Evolutionary conservation across 2,888 invertebrate species (phyloP).

Genomic region (Alcis repandata): DNA sequence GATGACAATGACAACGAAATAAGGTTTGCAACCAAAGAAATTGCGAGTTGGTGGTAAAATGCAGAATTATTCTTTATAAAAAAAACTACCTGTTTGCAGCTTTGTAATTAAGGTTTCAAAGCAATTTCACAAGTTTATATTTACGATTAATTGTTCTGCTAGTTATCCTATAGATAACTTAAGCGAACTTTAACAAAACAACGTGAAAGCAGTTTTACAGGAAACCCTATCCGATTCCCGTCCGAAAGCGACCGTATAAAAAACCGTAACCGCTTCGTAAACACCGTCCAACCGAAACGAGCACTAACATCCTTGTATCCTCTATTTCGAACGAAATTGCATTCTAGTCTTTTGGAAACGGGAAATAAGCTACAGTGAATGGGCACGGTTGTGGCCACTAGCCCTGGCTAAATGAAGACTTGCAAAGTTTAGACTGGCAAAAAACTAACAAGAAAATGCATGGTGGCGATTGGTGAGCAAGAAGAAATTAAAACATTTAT

Average conservation of each 20-base stretch:
- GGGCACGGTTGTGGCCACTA: conserved; percentile 26
- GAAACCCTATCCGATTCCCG: conserved; percentile 9
- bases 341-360: conserved; percentile 55
- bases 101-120: too few relatives aligned
- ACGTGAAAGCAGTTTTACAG: background rate
- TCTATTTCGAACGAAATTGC: conserved; percentile 63
- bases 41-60: too few relatives aligned
- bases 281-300: conserved; percentile 39
- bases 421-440: background rate
- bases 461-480: too few relatives aligned
- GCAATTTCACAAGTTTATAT: too few relatives aligned
- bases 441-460: background rate
- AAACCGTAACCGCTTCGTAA: conserved; percentile 20
- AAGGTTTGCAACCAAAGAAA: too few relatives aligned
- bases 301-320: conserved; percentile 39
- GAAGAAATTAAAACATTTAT: too few relatives aligned
- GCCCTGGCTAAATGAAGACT: conserved; percentile 40
- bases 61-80: too few relatives aligned
- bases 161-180: too few relatives aligned
- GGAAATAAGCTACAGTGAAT: conserved; percentile 51
- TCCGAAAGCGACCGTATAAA: conserved; percentile 2
- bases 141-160: too few relatives aligned
- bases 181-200: background rate
- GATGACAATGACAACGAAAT: too few relatives aligned
- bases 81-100: too few relatives aligned